Evolutionary conservation across 2,888 invertebrate species (phyloP).

Genomic region (Xestia ashworthii): DNA sequence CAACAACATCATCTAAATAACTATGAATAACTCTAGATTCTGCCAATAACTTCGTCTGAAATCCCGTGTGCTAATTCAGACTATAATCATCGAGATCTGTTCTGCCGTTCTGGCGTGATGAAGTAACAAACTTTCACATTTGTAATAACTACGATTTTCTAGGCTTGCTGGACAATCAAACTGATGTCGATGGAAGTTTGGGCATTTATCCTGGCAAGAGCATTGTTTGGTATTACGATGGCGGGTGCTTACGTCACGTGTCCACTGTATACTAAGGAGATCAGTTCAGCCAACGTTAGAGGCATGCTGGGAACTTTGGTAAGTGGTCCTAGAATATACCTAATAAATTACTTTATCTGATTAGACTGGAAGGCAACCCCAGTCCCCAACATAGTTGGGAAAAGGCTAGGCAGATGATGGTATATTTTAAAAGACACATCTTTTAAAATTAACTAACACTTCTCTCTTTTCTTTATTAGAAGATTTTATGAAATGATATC

Average conservation of each 20-base stretch:
- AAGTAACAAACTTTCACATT: background rate
- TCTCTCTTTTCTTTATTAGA: background rate
- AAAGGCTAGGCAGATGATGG: no score
- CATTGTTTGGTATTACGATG: conserved; percentile 79
- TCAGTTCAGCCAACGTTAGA: conserved; percentile 88
- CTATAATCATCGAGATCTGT: background rate
- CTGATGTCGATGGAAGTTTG: conserved; percentile 77
- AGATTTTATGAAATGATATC: background rate
- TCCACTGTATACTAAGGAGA: conserved; percentile 90
- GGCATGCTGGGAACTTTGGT: conserved; percentile 91
- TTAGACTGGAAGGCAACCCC: no score
- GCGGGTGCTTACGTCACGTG: conserved; percentile 81
- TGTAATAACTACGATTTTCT: conserved; percentile 13
- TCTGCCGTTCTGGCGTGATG: background rate
- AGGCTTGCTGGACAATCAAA: conserved; percentile 78
- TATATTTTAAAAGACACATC: background rate
- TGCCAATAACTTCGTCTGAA: no score
- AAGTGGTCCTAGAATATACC: conserved; percentile 65
- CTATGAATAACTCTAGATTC: background rate
- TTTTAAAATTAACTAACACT: background rate
- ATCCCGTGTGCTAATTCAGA: background rate
- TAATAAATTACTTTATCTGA: no score
- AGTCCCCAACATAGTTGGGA: no score
- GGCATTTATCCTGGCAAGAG: conserved; percentile 80
- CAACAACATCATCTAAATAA: background rate